phyloP scores from a whole-genome alignment of 2,888 invertebrate species.

The Cynaeus angustus region DNA sequence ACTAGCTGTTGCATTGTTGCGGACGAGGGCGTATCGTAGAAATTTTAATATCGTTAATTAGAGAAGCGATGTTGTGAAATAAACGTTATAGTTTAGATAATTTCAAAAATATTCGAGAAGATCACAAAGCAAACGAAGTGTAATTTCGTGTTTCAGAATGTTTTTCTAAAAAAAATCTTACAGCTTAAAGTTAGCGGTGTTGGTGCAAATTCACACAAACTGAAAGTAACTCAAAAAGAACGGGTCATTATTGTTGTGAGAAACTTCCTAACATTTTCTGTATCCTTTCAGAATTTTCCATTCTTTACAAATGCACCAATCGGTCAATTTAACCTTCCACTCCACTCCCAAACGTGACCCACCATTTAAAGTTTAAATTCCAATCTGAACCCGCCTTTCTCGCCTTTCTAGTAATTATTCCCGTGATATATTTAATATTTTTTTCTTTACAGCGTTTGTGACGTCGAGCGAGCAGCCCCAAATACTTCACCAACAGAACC shows the following conservation, averaged over 20 bases:
- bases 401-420: conserved; percentile 1
- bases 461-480: conserved; percentile 30
- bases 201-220: no score
- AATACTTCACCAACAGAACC: conserved; percentile 33
- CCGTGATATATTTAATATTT: background rate
- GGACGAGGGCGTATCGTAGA: background rate
- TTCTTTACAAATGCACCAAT: no score
- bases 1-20: background rate
- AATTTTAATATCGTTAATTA: conserved; percentile 4
- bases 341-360: background rate
- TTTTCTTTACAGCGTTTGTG: conserved; percentile 15
- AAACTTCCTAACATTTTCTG: background rate
- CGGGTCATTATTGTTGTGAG: no score
- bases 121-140: background rate
- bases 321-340: background rate
- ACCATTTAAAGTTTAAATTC: conserved; percentile 28
- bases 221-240: no score
- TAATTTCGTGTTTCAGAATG: no score
- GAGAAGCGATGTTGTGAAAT: background rate
- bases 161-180: no score
- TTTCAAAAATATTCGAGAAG: background rate
- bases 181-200: no score
- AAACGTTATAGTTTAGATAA: background rate
- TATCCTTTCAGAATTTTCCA: no score
- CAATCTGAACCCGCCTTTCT: background rate